Conservation (phyloP, 2,888 invertebrate species). For the Drepanosiphum platanoidis region DNA sequence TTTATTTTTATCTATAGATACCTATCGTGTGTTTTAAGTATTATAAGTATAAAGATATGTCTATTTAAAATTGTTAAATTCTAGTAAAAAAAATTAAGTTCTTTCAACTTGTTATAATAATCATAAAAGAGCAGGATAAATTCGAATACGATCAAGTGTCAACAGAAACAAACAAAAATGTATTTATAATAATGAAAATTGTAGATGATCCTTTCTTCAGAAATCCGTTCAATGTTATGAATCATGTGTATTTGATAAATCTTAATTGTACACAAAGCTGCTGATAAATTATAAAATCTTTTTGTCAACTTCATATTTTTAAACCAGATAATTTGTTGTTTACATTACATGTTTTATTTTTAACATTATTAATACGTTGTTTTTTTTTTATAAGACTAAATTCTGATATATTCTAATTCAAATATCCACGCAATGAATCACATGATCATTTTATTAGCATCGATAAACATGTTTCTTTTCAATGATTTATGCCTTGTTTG, state of each 20-base stretch:
- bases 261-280: neutral
- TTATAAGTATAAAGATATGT: too few species aligned
- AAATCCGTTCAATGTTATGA: neutral
- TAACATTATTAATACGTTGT: neutral
- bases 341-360: neutral
- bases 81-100: too few species aligned
- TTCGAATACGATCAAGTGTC: too few species aligned
- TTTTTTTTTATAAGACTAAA: neutral
- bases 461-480: neutral
- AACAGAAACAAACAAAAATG: neutral
- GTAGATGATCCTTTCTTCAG: neutral
- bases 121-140: too few species aligned
- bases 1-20: too few species aligned
- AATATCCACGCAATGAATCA: neutral
- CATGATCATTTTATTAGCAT: neutral
- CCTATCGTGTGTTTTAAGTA: too few species aligned
- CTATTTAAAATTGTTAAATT: too few species aligned
- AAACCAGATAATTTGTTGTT: neutral
- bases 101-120: too few species aligned
- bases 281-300: slow-evolving; percentile 3
- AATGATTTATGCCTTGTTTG: neutral
- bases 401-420: slow-evolving; percentile 6
- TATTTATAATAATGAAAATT: too few species aligned
- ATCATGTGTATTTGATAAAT: neutral
- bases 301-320: neutral